Evolutionary conservation across 53 echinoderm and acorn worm genomes (phyloP).

Genomic region (Antedon mediterranea): DNA sequence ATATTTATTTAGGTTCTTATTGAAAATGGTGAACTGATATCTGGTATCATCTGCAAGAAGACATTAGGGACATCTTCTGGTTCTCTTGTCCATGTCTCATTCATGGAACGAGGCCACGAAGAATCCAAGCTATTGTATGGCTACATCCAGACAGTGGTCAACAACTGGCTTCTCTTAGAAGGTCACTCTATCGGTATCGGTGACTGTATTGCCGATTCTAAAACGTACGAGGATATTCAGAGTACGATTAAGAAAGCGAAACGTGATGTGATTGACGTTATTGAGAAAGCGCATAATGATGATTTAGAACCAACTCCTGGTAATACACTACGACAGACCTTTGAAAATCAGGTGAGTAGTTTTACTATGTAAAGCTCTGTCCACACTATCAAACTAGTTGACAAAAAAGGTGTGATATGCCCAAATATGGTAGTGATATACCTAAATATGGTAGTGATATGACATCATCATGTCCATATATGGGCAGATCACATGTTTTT

Average conservation of each 20-base stretch:
- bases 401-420: no score
- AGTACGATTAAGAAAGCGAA: slow-evolving; percentile 93
- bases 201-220: slow-evolving; percentile 89
- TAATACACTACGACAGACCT: slow-evolving; percentile 93
- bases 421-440: no score
- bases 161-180: slow-evolving; percentile 92
- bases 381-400: no score
- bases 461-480: no score
- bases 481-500: no score
- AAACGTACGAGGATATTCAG: slow-evolving; percentile 93
- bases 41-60: slow-evolving; percentile 96
- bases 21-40: slow-evolving; percentile 89
- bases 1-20: slow-evolving; percentile 95
- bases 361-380: no score
- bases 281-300: slow-evolving; percentile 97
- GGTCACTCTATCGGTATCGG: slow-evolving; percentile 86
- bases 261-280: slow-evolving; percentile 93
- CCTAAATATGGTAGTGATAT: no score
- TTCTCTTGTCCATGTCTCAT: slow-evolving; percentile 84
- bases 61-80: slow-evolving; percentile 91
- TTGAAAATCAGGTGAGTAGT: slow-evolving; percentile 95
- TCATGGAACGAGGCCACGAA: slow-evolving; percentile 93
- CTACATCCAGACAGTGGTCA: slow-evolving; percentile 84
- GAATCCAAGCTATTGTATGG: slow-evolving; percentile 91
- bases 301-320: slow-evolving; percentile 94